These are phyloP conservation scores for Protaetia brevitarsis DNA, from an alignment of 1,140 invertebrate genomes.

Conservation along the genomic window DNA sequence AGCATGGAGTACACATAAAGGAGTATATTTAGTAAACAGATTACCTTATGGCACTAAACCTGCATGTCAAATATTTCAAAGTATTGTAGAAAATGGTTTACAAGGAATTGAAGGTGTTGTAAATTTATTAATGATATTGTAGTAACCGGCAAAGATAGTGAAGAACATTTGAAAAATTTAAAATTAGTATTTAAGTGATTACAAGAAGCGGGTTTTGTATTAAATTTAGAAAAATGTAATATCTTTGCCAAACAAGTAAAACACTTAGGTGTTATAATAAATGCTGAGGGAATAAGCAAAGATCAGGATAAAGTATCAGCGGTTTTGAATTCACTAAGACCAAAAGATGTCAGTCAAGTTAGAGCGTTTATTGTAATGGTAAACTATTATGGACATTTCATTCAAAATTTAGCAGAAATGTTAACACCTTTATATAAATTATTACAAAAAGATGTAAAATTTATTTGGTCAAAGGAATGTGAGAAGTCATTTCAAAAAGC, in stretches of 20 bases:
- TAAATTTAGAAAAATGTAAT: constrained; percentile 35
- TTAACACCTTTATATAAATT: constrained; percentile 24
- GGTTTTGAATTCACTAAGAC: constrained; percentile 32
- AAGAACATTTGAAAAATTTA: constrained; percentile 33
- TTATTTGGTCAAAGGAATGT: constrained; percentile 25
- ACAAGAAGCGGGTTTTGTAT: constrained; percentile 35
- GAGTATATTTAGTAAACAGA: constrained; percentile 42
- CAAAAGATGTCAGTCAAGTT: constrained; percentile 39
- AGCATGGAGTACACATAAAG: constrained; percentile 31
- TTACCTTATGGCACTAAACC: constrained; percentile 51
- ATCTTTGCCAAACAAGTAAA: constrained; percentile 35
- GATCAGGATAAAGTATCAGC: constrained; percentile 32
- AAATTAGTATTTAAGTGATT: constrained; percentile 22
- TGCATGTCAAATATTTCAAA: constrained; percentile 49
- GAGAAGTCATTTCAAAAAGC: constrained; percentile 25
- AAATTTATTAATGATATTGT: constrained; percentile 45
- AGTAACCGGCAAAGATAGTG: constrained; percentile 31
- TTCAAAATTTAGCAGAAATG: constrained; percentile 32
- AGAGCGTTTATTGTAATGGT: constrained; percentile 43
- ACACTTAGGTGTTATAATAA: constrained; percentile 44
- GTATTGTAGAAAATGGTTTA: constrained; percentile 41
- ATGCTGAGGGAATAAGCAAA: neutral
- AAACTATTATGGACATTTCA: constrained; percentile 43
- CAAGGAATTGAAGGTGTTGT: constrained; percentile 39
- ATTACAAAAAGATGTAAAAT: constrained; percentile 22